Evolutionary conservation across 92 coral and sea anemone species (phyloP).

Genomic region (Porites divaricata): DNA sequence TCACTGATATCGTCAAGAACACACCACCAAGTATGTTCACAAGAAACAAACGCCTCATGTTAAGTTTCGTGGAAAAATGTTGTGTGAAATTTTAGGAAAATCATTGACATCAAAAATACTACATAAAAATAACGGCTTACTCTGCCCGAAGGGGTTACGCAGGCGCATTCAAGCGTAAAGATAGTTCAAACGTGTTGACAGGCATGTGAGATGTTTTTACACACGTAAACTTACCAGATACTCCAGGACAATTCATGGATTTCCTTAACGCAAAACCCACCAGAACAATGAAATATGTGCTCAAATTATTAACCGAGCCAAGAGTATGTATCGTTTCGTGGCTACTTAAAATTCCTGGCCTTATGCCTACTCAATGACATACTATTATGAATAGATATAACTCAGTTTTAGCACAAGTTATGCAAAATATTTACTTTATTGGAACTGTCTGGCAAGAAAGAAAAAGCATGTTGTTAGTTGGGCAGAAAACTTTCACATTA

Average conservation of each 20-base stretch:
- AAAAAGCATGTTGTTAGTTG: background rate
- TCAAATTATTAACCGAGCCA: background rate
- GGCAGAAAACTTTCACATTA: background rate
- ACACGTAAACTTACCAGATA: background rate
- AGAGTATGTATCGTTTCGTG: background rate
- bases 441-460: conserved; percentile 1
- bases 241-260: background rate
- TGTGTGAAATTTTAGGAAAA: conserved; percentile 18
- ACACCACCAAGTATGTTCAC: background rate
- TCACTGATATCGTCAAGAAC: background rate
- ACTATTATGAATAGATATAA: background rate
- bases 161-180: conserved; percentile 34
- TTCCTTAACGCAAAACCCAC: background rate
- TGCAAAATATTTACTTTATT: background rate
- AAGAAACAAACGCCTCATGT: background rate
- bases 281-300: background rate
- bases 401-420: background rate
- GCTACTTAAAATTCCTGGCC: conserved; percentile 40
- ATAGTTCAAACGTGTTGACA: conserved; percentile 42
- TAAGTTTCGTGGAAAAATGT: background rate
- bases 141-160: conserved; percentile 10
- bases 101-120: background rate
- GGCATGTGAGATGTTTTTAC: conserved; percentile 19
- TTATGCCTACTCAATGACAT: background rate
- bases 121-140: conserved; percentile 5